Conservation (phyloP, 2,113 vertebrate genomes). For the Elaphurus davidianus region DNA sequence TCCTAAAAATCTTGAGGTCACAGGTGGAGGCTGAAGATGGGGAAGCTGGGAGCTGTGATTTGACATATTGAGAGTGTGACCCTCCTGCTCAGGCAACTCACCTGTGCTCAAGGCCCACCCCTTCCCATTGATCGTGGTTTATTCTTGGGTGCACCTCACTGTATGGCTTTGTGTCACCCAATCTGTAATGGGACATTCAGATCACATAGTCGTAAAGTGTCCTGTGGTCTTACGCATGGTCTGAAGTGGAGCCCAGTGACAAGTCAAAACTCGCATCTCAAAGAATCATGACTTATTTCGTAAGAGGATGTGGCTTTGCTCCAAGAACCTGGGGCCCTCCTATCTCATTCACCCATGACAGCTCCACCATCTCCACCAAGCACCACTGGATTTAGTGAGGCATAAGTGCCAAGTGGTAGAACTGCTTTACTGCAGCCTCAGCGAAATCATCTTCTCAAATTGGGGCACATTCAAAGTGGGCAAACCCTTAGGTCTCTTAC, state of each 20-base stretch:
- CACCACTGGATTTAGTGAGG: neutral
- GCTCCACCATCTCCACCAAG: accelerated
- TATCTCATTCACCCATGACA: accelerated
- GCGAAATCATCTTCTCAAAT: accelerated
- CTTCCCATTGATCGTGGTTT: neutral
- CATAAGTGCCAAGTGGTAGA: accelerated
- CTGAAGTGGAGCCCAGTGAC: neutral
- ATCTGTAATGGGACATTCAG: neutral
- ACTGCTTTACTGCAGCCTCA: accelerated
- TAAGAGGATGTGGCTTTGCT: neutral
- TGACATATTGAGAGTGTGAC: accelerated
- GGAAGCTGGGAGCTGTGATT: neutral
- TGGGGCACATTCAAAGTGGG: accelerated
- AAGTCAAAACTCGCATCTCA: neutral
- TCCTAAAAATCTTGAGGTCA: neutral
- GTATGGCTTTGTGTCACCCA: neutral
- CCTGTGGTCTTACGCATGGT: accelerated
- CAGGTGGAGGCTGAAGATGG: neutral
- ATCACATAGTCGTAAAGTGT: neutral
- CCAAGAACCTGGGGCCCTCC: neutral
- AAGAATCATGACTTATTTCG: neutral
- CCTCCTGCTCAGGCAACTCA: neutral
- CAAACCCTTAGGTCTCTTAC: neutral
- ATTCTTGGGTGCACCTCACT: no score
- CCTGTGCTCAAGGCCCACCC: neutral